Conservation (phyloP, 2,797 vertebrate species). For the Bryconaethiops microstoma region DNA sequence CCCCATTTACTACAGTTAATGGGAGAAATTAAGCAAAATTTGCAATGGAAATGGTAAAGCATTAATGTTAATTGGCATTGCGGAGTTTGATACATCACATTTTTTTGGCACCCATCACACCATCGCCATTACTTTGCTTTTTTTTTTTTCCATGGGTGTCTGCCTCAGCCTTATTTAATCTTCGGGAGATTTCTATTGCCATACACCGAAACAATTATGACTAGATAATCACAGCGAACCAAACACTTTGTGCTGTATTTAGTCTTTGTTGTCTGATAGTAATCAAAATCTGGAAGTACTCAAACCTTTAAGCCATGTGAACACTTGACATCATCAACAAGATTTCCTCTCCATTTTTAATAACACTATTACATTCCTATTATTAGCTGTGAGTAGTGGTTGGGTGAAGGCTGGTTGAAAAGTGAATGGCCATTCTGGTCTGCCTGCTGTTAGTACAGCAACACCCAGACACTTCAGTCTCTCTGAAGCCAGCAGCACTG, state of each 20-base stretch:
- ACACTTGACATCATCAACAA: neutral
- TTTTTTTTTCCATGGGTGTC: neutral
- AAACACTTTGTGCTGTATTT: neutral
- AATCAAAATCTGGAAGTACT: neutral
- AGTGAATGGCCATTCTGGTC: neutral
- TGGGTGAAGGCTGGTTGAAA: constrained; percentile 25
- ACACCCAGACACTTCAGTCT: constrained; percentile 8
- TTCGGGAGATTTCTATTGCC: neutral
- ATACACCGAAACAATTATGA: neutral
- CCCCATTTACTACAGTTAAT: neutral
- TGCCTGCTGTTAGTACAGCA: neutral
- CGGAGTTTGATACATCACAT: neutral
- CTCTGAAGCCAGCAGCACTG: constrained; percentile 12
- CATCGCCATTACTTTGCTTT: no score
- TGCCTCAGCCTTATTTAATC: constrained; percentile 6
- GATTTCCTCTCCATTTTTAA: neutral
- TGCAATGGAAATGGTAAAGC: neutral
- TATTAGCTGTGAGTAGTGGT: constrained; percentile 1
- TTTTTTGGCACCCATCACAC: neutral
- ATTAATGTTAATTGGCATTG: neutral
- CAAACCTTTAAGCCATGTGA: neutral
- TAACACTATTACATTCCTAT: constrained; percentile 6
- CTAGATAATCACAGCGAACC: neutral
- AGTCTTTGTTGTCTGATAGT: constrained; percentile 10
- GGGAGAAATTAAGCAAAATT: neutral